phyloP scores from a whole-genome alignment of 2,797 vertebrate species.

The Astyanax mexicanus region DNA sequence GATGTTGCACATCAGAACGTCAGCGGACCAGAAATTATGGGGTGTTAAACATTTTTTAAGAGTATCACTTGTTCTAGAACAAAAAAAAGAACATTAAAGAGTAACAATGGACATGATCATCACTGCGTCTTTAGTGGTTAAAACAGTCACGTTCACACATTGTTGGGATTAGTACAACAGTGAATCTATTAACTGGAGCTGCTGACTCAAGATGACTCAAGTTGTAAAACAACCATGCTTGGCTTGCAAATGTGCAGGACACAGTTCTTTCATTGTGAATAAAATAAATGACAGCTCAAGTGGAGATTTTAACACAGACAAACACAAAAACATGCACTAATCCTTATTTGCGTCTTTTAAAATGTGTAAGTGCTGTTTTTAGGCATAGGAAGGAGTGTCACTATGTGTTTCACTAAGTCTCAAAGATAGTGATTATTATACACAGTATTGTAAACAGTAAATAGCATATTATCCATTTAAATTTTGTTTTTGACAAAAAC shows the following conservation, averaged over 20 bases:
- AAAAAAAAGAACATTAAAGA: background rate
- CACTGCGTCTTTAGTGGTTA: background rate
- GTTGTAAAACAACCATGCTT: background rate
- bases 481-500: too few relatives aligned
- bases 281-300: background rate
- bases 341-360: slow-evolving; percentile 1
- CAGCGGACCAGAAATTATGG: background rate
- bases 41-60: background rate
- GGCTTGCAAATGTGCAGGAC: too few relatives aligned
- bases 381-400: background rate
- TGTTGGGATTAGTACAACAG: background rate
- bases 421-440: too few relatives aligned
- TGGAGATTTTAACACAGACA: too few relatives aligned
- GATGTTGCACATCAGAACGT: background rate
- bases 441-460: too few relatives aligned
- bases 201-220: slow-evolving; percentile 4
- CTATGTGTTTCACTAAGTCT: background rate
- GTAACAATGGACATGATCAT: background rate
- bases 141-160: background rate
- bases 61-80: background rate
- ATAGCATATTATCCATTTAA: too few relatives aligned
- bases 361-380: background rate
- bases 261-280: background rate
- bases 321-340: background rate
- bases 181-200: background rate